These are phyloP conservation scores for Melangyna quadrimaculata DNA, from an alignment of 2,888 invertebrate genomes.

Conservation along the genomic window DNA sequence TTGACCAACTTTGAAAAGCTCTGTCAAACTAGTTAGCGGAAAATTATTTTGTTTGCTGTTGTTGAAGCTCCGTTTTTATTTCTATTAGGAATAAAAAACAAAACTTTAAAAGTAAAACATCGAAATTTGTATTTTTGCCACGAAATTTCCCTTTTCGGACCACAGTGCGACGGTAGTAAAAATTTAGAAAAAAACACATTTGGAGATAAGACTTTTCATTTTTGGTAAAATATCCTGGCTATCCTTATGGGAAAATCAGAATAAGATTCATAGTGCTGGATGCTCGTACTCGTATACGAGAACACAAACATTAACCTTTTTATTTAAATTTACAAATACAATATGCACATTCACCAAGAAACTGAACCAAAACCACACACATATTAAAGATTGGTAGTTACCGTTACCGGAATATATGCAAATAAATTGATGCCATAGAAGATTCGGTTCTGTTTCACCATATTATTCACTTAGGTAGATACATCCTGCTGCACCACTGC, in stretches of 20 bases:
- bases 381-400: constrained; percentile 57
- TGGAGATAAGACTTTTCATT: not conserved
- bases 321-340: not conserved
- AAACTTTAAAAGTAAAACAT: no score
- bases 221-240: not conserved
- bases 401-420: constrained; percentile 55
- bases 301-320: not conserved
- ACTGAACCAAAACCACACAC: constrained; percentile 24
- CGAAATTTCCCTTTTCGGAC: no score
- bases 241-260: not conserved
- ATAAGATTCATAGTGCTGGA: not conserved
- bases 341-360: not conserved
- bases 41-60: no score
- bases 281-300: no score
- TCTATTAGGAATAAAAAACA: no score
- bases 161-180: no score
- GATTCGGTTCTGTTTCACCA: constrained; percentile 55
- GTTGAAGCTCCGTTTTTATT: no score
- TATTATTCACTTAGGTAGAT: constrained; percentile 61
- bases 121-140: no score
- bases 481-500: constrained; percentile 11
- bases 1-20: no score
- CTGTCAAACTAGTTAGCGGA: no score
- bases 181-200: not conserved
- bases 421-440: constrained; percentile 60